Base-by-base conservation (phyloP, 2,888 invertebrate species). In the Chouioia cunea region DNA sequence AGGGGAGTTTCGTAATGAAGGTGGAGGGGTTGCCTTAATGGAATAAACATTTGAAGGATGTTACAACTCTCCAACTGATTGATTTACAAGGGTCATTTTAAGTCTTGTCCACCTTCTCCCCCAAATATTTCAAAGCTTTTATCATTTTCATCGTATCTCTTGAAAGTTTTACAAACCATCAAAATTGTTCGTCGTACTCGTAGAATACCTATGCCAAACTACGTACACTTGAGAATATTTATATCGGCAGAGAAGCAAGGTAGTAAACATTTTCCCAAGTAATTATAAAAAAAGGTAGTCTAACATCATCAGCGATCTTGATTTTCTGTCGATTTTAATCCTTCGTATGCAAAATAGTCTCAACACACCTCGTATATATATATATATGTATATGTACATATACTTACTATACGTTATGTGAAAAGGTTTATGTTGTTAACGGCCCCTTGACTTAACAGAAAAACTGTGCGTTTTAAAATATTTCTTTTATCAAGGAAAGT, bases 261-360 rank as follows among this genome's bases (percentile, higher is more conserved):
- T 18, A 18, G 16, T 18, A 44, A 16, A 18, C 20, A 43, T 36
- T 63, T n/a, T n/a, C n/a, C n/a, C n/a, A n/a, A 43, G 4, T 56
- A 36, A 56, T 52, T 14, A 14, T 65, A 64, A 59, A 70, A 70
- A 54, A 59, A 59, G 58, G 60, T 22, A 27, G 23, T 27, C 16
- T 22, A 60, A 65, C 52, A 53, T 63, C 57, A 65, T 63, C 44
- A 8, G 4, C 48, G 22, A 6, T 36, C 36, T 36, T 12, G 14
- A 22, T 10, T 47, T 59, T 15, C 23, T 12, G 50, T 70, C 47
- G 60, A 60, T 65, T 60, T 64, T 18, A 47, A 56, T 46, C 6
- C 12, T 46, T 64, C 58, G 47, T 64, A 16, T 59, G 52, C 22
- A 50, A 65, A 59, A 46, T 52, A 70, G 48, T n/a, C 48, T 64